A percentile compares a stretch with the other conserved stretches of the same genome.
These are phyloP conservation scores for Pseudorasbora parva DNA, from an alignment of 2,113 vertebrate genomes.

Conservation along the genomic window DNA sequence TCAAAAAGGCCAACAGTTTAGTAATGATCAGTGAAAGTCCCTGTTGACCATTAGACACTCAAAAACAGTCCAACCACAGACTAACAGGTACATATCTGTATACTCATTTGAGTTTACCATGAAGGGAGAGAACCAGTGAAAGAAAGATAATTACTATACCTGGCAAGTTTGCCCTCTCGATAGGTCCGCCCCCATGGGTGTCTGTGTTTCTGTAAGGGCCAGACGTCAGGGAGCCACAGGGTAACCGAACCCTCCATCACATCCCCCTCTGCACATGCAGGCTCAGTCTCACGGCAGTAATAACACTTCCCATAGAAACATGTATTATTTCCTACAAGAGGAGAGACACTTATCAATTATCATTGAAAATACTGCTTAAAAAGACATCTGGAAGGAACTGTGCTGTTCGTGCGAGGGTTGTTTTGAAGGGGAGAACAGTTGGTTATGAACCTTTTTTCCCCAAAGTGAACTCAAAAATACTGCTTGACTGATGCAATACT, in stretches of 20 bases:
- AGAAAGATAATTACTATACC: slow-evolving; percentile 68
- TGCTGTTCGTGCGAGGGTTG: neutral
- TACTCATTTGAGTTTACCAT: neutral
- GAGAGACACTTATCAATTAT: neutral
- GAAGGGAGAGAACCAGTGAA: slow-evolving; percentile 8
- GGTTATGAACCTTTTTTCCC: neutral
- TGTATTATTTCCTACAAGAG: slow-evolving; percentile 87
- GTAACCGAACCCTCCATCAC: slow-evolving; percentile 94
- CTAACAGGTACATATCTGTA: neutral
- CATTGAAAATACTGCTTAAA: slow-evolving; percentile 18
- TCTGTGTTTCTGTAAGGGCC: slow-evolving; percentile 96
- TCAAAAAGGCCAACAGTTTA: neutral
- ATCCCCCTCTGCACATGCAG: slow-evolving; percentile 92
- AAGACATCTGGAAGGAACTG: neutral
- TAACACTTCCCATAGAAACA: slow-evolving; percentile 99
- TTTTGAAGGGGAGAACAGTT: neutral
- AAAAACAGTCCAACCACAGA: neutral
- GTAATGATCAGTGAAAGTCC: neutral
- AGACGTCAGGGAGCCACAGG: slow-evolving; percentile 95
- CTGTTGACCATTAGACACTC: neutral
- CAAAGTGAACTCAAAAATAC: neutral
- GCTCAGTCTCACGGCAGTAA: slow-evolving; percentile 96
- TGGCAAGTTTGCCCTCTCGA: slow-evolving; percentile 95
- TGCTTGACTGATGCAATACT: neutral
- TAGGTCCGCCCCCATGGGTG: slow-evolving; percentile 98